Conservation (phyloP, 2,797 vertebrate species). For the Helarctos malayanus region DNA sequence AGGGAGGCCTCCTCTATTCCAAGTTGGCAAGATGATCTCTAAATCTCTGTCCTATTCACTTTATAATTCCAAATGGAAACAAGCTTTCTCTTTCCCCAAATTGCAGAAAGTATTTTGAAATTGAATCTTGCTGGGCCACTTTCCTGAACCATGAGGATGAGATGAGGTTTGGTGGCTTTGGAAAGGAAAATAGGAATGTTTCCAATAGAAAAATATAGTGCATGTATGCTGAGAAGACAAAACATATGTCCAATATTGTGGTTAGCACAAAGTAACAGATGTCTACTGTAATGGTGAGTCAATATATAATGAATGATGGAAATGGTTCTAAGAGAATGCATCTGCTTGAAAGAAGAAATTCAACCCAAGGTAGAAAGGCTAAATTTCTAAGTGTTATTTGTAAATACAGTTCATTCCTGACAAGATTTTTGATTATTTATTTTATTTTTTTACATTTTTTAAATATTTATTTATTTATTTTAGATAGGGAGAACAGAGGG, state of each 20-base stretch:
- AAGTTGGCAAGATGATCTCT: neutral
- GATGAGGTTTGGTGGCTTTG: neutral
- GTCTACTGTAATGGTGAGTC: neutral
- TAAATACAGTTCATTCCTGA: neutral
- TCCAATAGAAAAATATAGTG: neutral
- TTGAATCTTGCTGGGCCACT: neutral
- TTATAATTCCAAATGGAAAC: neutral
- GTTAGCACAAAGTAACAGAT: neutral
- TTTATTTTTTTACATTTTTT: neutral
- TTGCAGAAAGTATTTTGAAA: neutral
- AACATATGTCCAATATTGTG: neutral
- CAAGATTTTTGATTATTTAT: neutral
- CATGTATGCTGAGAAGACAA: neutral
- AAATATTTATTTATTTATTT: neutral
- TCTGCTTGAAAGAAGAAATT: neutral
- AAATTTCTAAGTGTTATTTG: neutral
- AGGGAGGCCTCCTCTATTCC: neutral
- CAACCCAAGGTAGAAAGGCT: neutral
- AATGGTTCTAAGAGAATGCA: neutral
- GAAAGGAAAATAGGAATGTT: neutral
- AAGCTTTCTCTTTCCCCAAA: neutral
- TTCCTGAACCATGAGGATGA: neutral
- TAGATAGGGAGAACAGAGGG: neutral
- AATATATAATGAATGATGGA: neutral
- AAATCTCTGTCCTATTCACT: neutral